These are phyloP conservation scores for Apistogramma diplotaenia DNA, from an alignment of 2,113 vertebrate species.

Conservation along the genomic window DNA sequence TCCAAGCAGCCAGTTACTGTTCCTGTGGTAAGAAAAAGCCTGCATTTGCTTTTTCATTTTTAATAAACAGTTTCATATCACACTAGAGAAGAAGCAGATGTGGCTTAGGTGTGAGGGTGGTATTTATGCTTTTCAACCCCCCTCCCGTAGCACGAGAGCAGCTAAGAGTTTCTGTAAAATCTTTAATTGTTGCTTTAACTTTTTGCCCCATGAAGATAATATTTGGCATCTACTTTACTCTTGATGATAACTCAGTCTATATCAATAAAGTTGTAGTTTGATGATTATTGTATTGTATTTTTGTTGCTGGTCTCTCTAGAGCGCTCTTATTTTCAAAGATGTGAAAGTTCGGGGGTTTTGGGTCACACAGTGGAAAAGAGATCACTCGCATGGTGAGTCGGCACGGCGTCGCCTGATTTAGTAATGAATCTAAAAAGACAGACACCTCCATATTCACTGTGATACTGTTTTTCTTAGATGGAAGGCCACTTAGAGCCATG, in stretches of 20 bases:
- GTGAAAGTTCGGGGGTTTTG: conserved; percentile 90
- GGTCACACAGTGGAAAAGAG: conserved; percentile 91
- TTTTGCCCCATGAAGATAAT: no score
- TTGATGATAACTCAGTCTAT: no score
- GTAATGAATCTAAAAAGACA: neutral
- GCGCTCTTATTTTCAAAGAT: conserved; percentile 92
- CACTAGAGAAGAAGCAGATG: neutral
- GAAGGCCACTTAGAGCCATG: conserved; percentile 71
- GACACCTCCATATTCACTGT: neutral
- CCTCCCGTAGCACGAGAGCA: neutral
- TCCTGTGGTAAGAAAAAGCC: conserved; percentile 83
- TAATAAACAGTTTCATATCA: neutral
- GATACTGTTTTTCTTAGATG: conserved; percentile 51
- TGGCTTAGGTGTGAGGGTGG: neutral
- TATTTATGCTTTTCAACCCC: neutral
- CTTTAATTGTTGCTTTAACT: neutral
- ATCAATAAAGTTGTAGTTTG: no score
- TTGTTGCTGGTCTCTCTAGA: conserved; percentile 72
- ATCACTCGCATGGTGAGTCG: conserved; percentile 80
- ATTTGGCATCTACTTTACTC: no score
- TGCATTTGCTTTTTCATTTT: neutral
- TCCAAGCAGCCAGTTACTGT: conserved; percentile 89
- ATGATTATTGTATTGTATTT: no score
- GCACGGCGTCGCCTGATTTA: neutral
- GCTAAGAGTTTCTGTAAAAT: neutral